Conservation (phyloP, 2,113 vertebrate genomes). For the Todiramphus chloris region DNA sequence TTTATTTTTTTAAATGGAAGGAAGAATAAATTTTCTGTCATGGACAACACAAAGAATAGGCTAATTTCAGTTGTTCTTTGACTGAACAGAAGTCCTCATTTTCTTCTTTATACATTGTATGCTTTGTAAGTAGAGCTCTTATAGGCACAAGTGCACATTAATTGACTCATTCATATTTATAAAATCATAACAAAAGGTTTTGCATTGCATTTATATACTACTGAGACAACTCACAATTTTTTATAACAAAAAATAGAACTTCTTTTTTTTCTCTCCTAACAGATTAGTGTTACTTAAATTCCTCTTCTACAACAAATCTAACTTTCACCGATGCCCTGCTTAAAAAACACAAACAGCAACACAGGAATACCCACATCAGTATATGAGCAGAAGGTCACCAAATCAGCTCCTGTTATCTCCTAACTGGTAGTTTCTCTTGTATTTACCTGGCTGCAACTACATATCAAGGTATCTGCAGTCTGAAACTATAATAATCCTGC, state of each 20-base stretch:
- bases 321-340: background rate
- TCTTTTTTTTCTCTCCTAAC: background rate
- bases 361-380: background rate
- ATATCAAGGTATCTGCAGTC: background rate
- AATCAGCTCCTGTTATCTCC: slow-evolving; percentile 9
- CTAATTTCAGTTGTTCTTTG: background rate
- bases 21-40: background rate
- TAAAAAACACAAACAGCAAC: background rate
- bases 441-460: background rate
- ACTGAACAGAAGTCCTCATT: background rate
- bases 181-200: background rate
- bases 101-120: background rate
- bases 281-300: background rate
- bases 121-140: background rate
- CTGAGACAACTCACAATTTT: background rate
- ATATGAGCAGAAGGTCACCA: background rate
- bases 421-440: background rate
- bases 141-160: background rate
- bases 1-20: background rate
- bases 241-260: background rate
- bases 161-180: background rate
- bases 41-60: background rate
- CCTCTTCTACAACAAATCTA: background rate
- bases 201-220: background rate
- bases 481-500: background rate